These are phyloP conservation scores for Sander lucioperca DNA, from an alignment of 2,113 vertebrate genomes.

Conservation along the genomic window DNA sequence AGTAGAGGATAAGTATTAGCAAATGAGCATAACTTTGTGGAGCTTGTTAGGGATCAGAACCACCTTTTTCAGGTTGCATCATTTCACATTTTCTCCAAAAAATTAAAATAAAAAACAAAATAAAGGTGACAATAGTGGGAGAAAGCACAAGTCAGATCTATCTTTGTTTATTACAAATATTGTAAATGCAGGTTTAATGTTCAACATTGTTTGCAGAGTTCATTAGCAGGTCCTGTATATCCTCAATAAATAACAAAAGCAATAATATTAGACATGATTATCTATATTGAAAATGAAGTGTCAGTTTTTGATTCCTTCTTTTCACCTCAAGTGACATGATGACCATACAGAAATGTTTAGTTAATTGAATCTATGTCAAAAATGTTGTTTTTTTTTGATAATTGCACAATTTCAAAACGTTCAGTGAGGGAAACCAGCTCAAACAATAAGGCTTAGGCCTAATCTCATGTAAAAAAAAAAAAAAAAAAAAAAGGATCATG, in stretches of 20 bases:
- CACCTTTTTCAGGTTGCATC: neutral
- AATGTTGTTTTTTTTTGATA: neutral
- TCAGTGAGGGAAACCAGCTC: neutral
- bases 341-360: neutral
- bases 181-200: slow-evolving; percentile 49
- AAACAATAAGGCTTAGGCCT: neutral
- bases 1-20: neutral
- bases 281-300: neutral
- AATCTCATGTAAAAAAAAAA: neutral
- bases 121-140: neutral
- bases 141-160: slow-evolving; percentile 1
- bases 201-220: slow-evolving; percentile 3
- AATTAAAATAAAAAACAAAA: neutral
- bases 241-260: slow-evolving; percentile 27
- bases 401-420: neutral
- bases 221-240: slow-evolving; percentile 13
- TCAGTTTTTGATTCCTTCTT: neutral
- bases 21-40: no score
- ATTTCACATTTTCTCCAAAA: neutral
- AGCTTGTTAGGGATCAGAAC: neutral
- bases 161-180: slow-evolving; percentile 71
- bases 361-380: neutral
- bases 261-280: neutral
- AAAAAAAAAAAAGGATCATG: neutral
- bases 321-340: neutral